Conservation (phyloP, 92 coral and sea anemone genomes). For the Palythoa caribaeorum region DNA sequence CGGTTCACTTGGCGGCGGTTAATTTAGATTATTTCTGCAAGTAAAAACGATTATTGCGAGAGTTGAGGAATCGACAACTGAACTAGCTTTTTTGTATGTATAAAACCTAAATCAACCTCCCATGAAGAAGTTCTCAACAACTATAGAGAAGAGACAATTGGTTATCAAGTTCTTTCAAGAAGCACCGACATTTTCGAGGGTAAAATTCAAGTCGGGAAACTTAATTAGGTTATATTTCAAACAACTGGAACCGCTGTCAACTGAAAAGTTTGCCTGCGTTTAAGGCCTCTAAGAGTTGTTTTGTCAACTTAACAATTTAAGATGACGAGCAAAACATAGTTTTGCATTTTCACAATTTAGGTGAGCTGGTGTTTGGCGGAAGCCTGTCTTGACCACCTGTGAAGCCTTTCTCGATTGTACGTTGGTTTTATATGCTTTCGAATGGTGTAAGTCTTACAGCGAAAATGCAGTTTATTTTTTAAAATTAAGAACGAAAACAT, state of each 20-base stretch:
- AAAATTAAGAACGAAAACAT: background rate
- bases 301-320: slow-evolving; percentile 10
- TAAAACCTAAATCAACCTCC: slow-evolving; percentile 25
- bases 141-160: background rate
- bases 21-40: background rate
- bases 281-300: background rate
- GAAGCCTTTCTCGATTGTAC: background rate
- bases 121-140: background rate
- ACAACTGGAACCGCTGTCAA: background rate
- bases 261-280: slow-evolving; percentile 1
- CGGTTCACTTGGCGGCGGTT: background rate
- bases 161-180: slow-evolving; percentile 11
- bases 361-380: slow-evolving; percentile 37
- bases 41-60: background rate
- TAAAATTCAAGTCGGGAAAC: background rate
- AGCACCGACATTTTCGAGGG: background rate
- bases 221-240: background rate
- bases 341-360: slow-evolving; percentile 32
- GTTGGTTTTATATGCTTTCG: slow-evolving; percentile 20
- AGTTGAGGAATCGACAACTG: background rate
- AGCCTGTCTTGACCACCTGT: slow-evolving; percentile 36
- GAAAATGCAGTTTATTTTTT: background rate
- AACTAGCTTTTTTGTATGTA: background rate
- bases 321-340: slow-evolving; percentile 11
- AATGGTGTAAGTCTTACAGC: background rate